Conservation (phyloP, 2,113 vertebrate genomes). For the Psittacus erithacus region DNA sequence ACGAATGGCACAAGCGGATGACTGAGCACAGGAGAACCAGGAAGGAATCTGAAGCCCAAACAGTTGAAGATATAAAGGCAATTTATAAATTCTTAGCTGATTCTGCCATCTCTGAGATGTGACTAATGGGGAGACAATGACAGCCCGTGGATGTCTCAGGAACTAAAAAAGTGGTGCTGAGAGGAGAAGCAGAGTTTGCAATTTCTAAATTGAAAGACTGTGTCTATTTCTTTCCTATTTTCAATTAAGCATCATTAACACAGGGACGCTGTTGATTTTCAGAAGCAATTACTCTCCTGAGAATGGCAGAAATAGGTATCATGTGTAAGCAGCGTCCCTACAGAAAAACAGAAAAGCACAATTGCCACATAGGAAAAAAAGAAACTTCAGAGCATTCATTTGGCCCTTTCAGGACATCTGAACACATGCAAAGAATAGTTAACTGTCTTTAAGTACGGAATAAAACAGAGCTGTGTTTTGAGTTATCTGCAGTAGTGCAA, state of each 20-base stretch:
- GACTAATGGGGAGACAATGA: conserved; percentile 5
- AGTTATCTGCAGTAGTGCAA: not conserved
- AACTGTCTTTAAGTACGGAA: not conserved
- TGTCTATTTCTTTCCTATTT: not conserved
- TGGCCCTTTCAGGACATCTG: not conserved
- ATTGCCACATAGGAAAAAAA: not conserved
- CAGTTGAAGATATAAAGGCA: not conserved
- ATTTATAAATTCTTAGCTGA: conserved; percentile 30
- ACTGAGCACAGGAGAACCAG: not conserved
- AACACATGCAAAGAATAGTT: not conserved
- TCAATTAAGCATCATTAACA: not conserved
- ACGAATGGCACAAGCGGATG: not conserved
- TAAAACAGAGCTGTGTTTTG: not conserved
- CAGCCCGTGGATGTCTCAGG: not conserved
- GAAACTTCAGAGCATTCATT: not conserved
- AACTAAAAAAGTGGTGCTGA: not conserved
- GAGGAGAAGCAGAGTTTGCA: not conserved
- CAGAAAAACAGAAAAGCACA: not conserved
- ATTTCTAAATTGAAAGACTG: not conserved
- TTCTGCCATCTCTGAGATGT: not conserved
- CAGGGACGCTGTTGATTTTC: not conserved
- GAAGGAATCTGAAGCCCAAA: conserved; percentile 26
- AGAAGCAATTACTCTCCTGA: not conserved
- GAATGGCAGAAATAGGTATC: not conserved
- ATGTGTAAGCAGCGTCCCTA: not conserved